Conservation (phyloP, 2,797 vertebrate species). For the Malacoraja senta region DNA sequence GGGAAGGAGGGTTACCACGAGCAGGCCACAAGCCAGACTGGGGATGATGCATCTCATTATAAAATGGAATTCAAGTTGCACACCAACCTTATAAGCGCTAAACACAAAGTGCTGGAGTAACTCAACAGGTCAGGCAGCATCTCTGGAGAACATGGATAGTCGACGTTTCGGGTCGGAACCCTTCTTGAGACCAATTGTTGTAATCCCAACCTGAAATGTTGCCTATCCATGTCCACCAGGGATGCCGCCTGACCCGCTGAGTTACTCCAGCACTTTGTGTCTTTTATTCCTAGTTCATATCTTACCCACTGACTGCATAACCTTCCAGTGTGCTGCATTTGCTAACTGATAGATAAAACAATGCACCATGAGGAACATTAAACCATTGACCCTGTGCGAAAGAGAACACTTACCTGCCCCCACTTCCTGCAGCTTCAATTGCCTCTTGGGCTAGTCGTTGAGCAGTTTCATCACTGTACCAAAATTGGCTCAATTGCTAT, state of each 20-base stretch:
- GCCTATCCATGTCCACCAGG: no score
- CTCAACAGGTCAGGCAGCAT: no score
- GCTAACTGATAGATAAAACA: not conserved
- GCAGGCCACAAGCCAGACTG: no score
- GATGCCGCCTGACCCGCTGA: no score
- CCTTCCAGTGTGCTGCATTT: no score
- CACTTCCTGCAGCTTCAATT: conserved; percentile 64
- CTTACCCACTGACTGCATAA: not conserved
- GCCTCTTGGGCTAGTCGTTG: conserved; percentile 69
- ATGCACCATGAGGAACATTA: not conserved
- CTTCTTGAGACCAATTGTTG: no score
- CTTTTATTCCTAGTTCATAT: not conserved
- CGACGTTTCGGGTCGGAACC: no score
- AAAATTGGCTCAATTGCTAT: conserved; percentile 91
- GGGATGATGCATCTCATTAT: not conserved
- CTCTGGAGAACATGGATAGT: no score
- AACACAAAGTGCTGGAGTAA: no score
- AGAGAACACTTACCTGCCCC: conserved; percentile 67
- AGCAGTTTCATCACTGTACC: conserved; percentile 84
- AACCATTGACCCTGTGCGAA: not conserved
- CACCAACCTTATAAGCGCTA: not conserved
- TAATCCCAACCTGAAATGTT: no score
- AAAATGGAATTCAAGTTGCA: conserved; percentile 1
- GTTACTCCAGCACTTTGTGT: no score
- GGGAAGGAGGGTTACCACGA: no score